Conservation (phyloP, 2,888 invertebrate species). For the Synanthedon formicaeformis region DNA sequence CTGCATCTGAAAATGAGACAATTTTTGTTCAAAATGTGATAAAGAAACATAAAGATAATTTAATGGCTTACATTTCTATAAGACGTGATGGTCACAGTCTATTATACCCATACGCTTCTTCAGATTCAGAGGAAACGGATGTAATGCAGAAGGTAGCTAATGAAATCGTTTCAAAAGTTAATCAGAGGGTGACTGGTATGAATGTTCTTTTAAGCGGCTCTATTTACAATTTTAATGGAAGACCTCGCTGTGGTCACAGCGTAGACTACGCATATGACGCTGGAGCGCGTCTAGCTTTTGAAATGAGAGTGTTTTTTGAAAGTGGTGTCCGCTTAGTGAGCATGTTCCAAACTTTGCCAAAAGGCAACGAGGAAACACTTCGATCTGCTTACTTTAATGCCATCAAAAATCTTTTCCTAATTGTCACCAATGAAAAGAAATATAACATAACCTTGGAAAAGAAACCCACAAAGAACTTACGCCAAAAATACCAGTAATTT, state of each 20-base stretch:
- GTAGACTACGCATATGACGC: constrained; percentile 42
- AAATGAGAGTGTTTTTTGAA: constrained; percentile 51
- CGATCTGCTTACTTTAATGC: constrained; percentile 44
- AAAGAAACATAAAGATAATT: constrained; percentile 43
- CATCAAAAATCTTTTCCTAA: constrained; percentile 41
- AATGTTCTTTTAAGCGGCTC: constrained; percentile 36
- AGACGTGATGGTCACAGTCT: constrained; percentile 78
- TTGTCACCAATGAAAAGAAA: constrained; percentile 27
- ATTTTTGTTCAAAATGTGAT: constrained; percentile 68
- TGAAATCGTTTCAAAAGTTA: constrained; percentile 34
- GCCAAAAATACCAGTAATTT: too few relatives aligned
- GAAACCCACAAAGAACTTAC: too few relatives aligned
- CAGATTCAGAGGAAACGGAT: constrained; percentile 14
- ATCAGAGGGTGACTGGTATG: constrained; percentile 34
- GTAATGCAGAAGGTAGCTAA: constrained; percentile 23
- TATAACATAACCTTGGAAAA: constrained; percentile 10
- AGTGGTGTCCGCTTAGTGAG: constrained; percentile 29
- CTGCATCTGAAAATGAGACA: constrained; percentile 77
- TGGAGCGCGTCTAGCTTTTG: constrained; percentile 31
- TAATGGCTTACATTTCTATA: constrained; percentile 77
- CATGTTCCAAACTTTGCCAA: constrained; percentile 43
- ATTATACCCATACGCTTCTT: constrained; percentile 74
- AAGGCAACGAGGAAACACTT: constrained; percentile 33
- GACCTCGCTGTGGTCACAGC: constrained; percentile 44
- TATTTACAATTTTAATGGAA: constrained; percentile 32